Conservation (phyloP, 2,113 vertebrate genomes). For the Lamprologus lemairii region DNA sequence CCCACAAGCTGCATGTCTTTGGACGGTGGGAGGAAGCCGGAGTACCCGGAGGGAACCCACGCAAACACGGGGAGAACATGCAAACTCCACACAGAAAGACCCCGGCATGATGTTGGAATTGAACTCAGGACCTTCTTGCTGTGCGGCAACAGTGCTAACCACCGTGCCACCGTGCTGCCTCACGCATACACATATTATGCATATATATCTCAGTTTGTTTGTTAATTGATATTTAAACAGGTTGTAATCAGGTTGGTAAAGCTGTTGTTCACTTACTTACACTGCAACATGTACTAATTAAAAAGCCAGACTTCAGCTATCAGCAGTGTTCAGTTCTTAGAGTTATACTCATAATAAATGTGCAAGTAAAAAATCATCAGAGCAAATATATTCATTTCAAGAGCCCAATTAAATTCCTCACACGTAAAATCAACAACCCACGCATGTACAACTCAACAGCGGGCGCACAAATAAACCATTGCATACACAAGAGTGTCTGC, state of each 20-base stretch:
- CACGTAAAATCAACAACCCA: rapidly evolving
- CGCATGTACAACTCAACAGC: not conserved
- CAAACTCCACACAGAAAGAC: too few relatives aligned
- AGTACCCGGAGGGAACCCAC: too few relatives aligned
- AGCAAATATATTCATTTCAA: not conserved
- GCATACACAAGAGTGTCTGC: not conserved
- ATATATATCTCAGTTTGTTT: not conserved
- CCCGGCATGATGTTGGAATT: too few relatives aligned
- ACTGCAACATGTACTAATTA: not conserved
- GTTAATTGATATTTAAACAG: not conserved
- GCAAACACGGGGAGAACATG: too few relatives aligned
- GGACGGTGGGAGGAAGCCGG: too few relatives aligned
- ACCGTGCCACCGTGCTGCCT: too few relatives aligned
- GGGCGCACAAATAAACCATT: not conserved
- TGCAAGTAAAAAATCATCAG: not conserved
- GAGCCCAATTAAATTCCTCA: rapidly evolving
- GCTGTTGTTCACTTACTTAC: rapidly evolving
- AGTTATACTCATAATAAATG: not conserved
- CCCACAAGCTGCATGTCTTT: too few relatives aligned
- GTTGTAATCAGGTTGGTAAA: not conserved
- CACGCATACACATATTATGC: not conserved
- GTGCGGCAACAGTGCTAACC: too few relatives aligned
- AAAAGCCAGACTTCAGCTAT: not conserved
- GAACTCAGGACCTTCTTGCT: too few relatives aligned
- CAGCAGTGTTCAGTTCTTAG: rapidly evolving